phyloP scores from a whole-genome alignment of 2,888 invertebrate species.

The Pegoplata infirma region DNA sequence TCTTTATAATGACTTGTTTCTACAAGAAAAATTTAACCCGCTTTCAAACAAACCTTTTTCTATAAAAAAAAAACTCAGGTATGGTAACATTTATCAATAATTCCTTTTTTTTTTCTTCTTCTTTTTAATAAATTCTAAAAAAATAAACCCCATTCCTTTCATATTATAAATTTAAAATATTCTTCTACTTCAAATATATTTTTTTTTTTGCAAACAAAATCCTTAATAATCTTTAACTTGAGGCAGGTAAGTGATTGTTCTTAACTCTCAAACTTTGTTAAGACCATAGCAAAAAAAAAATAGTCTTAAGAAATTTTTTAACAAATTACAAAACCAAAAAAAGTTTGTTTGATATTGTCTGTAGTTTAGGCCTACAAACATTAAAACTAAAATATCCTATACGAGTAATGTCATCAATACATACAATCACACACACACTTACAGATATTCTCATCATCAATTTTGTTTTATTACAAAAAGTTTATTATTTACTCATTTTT shows the following conservation, averaged over 20 bases:
- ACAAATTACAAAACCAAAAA: not conserved
- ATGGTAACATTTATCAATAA: too few species aligned
- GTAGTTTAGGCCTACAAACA: not conserved
- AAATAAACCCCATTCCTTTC: too few species aligned
- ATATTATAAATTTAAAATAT: too few species aligned
- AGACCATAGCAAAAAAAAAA: too few species aligned
- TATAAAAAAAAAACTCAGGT: too few species aligned
- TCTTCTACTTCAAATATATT: too few species aligned
- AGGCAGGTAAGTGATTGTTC: conserved; percentile 54
- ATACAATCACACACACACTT: not conserved
- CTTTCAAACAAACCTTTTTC: too few species aligned
- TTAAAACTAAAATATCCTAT: not conserved
- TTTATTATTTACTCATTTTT: not conserved
- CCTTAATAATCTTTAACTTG: conserved; percentile 58
- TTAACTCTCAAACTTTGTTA: conserved; percentile 18
- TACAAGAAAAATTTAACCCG: too few species aligned
- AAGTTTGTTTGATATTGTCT: not conserved
- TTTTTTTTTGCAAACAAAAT: conserved; percentile 27
- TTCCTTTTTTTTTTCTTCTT: too few species aligned
- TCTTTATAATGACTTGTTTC: too few species aligned
- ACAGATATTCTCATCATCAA: not conserved
- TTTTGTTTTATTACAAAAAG: not conserved
- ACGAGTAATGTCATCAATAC: not conserved
- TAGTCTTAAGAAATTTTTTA: not conserved
- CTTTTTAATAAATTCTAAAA: too few species aligned